Evolutionary conservation across 2,113 vertebrate genomes (phyloP), one percentile per base, ranked within the genome.

Genomic region (Panurus biarmicus): DNA sequence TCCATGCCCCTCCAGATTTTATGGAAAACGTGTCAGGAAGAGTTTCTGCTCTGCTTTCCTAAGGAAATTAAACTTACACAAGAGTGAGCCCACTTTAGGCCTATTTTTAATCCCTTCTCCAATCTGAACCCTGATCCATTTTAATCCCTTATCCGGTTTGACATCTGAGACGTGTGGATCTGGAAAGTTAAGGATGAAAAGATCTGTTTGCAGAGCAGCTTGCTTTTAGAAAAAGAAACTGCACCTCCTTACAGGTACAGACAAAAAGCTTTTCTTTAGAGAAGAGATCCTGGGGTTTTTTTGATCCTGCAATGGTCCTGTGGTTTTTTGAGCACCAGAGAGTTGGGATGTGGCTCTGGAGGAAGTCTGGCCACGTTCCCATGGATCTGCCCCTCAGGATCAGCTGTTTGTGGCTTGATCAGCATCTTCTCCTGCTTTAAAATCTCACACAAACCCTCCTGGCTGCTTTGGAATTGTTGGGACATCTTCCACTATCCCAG

Each of bases 351-450:
- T 3, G 14, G 31, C 18, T 69, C 11, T 29, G 51, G 14, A 77
- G 12, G 15, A 26, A 66, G 1, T 66, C 19, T 51, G 54, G 5
- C 28, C 25, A 0, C 2, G 2, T 42, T 75, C 28, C n/a, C 6
- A 21, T 1, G 1, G 14, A 47, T 17, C 23, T 40, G 20, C 3
- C 15, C 35, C 51, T 85, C 33, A 2, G 6, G 14, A 8, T 77
- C 26, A 40, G 35, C n/a, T 38, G 35, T 7, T 87, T 19, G 56
- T 23, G 42, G 14, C 11, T 14, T 24, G 9, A 36, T 16, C 18
- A 7, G 1, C 3, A 18, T 35, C 18, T 71, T 19, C 15, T 44
- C 36, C 2, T 21, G 29, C 14, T 58, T n/a, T 16, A 56, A 77
- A 29, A 54, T 15, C 38, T 62, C 60, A 48, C 6, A 10, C 8